phyloP scores from a whole-genome alignment of 2,113 vertebrate genomes.

The Halichoeres trimaculatus region DNA sequence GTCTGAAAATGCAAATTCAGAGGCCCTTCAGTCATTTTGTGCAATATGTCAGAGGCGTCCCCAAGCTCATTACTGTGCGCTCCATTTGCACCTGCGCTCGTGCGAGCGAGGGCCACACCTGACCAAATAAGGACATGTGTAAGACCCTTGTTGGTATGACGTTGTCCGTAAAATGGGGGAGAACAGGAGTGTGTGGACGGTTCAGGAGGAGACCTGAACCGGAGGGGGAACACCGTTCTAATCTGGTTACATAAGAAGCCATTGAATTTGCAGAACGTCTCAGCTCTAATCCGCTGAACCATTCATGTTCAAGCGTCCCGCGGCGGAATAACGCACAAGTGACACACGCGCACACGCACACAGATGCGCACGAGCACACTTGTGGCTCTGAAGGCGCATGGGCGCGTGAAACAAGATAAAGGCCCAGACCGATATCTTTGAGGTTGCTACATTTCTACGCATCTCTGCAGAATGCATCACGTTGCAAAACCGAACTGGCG shows the following conservation, averaged over 20 bases:
- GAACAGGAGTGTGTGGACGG: background rate
- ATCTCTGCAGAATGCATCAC: constrained; percentile 39
- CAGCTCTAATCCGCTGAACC: constrained; percentile 67
- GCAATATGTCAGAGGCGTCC: constrained; percentile 26
- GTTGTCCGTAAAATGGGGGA: constrained; percentile 37
- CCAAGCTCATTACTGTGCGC: constrained; percentile 51
- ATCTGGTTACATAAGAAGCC: constrained; percentile 76
- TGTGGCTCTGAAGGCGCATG: constrained; percentile 65
- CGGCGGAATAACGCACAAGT: constrained; percentile 25
- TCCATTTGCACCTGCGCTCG: constrained; percentile 71
- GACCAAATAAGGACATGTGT: constrained; percentile 71
- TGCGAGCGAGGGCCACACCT: constrained; percentile 20
- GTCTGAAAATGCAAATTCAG: background rate
- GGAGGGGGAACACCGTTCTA: constrained; percentile 53
- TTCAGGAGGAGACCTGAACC: constrained; percentile 26
- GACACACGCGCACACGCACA: background rate
- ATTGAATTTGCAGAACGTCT: constrained; percentile 63
- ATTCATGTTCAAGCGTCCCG: constrained; percentile 54
- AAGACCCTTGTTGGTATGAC: constrained; percentile 49
- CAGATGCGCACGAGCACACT: constrained; percentile 60
- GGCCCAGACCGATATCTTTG: background rate
- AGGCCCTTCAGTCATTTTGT: constrained; percentile 44
- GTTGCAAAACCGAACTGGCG: constrained; percentile 53
- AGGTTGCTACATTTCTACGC: background rate
- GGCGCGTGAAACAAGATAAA: background rate